Evolutionary conservation across 2,888 invertebrate species (phyloP), one percentile per base, ranked within the genome.

Genomic region (Caenorhabditis drosophilae): DNA sequence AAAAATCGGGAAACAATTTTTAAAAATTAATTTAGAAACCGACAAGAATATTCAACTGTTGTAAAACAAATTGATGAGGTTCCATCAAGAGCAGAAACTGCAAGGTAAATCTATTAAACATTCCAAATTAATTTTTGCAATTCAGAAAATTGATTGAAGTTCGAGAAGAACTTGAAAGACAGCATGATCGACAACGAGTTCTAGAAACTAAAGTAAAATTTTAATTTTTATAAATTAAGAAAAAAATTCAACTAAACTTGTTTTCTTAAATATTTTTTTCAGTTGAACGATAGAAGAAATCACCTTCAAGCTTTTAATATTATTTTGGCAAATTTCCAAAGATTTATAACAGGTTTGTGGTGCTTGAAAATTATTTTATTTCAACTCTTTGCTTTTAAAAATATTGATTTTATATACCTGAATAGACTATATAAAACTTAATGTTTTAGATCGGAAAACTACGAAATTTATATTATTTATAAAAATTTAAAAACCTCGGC

Each of bases 31-130:
- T 49, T 25, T 26, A 49, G 74, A 41, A 79, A 80, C 45, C 61
- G 75, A 11, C 78, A 80, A 47, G 80, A 80, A 46, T 80, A 80
- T 50, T 73, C 78, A n/a, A 60, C 54, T 7, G 53, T 79, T 11
- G 80, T 73, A 2, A 70, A 72, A 22, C 55, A 61, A 44, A 73
- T 80, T 31, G 70, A 78, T 15, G 71, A 76, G 31, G 51, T 67
- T 16, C 80, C 80, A 20, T 68, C 74, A 15, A 47, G 80, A 31
- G 45, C 60, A 4, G 77, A 77, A 9, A 72, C 78, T 0, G 47
- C 54, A 1, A 50, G 58, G 67, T 70, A 42, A n/a, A n/a, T n/a
- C n/a, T n/a, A n/a, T 18, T 15, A 44, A 34, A 2, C 16, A 44
- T 52, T 48, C 9, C 35, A 18, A 7, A 38, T 25, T 55, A 23